Percentiles rank a stretch among this genome's conserved stretches.
Conservation (phyloP, 2,113 vertebrate genomes). For the Lepisosteus osseus region DNA sequence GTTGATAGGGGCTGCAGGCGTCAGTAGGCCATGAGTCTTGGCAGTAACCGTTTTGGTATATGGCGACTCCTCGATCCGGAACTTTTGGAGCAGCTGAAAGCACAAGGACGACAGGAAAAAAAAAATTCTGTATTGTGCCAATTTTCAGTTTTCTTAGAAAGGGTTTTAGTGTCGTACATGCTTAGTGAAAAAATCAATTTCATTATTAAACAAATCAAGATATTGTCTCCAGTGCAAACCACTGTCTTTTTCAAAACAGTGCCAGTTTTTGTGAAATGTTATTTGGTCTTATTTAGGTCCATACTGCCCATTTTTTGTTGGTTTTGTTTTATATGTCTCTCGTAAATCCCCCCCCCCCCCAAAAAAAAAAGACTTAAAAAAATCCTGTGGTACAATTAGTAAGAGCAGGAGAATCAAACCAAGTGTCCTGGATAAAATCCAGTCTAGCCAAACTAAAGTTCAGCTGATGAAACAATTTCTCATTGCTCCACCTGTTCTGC, state of each 20-base stretch:
- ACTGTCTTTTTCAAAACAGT: not conserved
- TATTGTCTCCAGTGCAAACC: not conserved
- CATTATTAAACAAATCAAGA: not conserved
- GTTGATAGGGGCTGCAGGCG: slow-evolving; percentile 69
- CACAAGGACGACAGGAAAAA: not conserved
- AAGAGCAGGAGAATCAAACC: no score
- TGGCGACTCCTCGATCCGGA: slow-evolving; percentile 71
- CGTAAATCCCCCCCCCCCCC: no score
- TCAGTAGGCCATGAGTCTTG: slow-evolving; percentile 83
- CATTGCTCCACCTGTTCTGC: no score
- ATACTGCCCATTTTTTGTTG: no score
- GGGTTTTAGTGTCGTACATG: not conserved
- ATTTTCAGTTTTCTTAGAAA: not conserved
- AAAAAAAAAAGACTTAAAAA: no score
- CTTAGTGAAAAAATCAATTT: not conserved
- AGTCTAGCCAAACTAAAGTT: no score
- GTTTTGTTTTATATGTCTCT: no score
- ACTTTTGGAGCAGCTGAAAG: slow-evolving; percentile 80
- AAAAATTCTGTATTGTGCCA: not conserved
- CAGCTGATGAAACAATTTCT: no score
- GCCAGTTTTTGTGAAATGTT: not conserved
- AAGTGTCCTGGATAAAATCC: no score
- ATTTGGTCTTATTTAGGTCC: not conserved
- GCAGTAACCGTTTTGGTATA: slow-evolving; percentile 65
- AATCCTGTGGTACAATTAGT: no score